Evolutionary conservation across 2,888 invertebrate genomes (phyloP).

Genomic region (Rhimphoctona megacephalus): DNA sequence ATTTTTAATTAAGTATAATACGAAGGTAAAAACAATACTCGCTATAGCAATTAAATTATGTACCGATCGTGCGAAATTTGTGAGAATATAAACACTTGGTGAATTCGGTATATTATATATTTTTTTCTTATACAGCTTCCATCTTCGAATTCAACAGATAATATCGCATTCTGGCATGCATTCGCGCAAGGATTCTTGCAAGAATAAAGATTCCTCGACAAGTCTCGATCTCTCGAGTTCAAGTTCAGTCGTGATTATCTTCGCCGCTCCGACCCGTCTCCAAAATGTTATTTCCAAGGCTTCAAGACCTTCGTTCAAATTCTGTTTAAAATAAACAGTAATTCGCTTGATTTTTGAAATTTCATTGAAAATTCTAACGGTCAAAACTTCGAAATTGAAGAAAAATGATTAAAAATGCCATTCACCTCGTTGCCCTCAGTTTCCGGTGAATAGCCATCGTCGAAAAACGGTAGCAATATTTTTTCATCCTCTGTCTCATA

Average conservation of each 20-base stretch:
- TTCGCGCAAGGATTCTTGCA: constrained; percentile 65
- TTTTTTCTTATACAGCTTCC: not conserved
- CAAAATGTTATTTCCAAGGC: constrained; percentile 74
- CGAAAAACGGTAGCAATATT: constrained; percentile 64
- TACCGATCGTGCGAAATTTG: not conserved
- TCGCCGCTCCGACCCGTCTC: constrained; percentile 72
- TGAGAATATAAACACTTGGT: not conserved
- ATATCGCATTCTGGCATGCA: constrained; percentile 36
- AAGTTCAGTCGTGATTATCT: constrained; percentile 68
- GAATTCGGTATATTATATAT: not conserved
- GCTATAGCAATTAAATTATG: not conserved
- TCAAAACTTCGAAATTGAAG: not conserved
- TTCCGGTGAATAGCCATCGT: not conserved
- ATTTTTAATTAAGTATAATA: not conserved
- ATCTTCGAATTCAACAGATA: not conserved
- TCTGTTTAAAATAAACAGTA: not conserved
- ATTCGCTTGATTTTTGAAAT: no score
- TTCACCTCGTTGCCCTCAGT: constrained; percentile 5
- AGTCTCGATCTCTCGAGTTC: constrained; percentile 69
- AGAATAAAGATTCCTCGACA: constrained; percentile 50
- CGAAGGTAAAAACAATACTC: not conserved
- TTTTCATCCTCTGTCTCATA: constrained; percentile 78
- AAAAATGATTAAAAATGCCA: not conserved
- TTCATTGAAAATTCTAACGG: not conserved
- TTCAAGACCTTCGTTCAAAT: constrained; percentile 67